Base-by-base conservation (phyloP, 2,888 invertebrate species). In the Papilio gigon region DNA sequence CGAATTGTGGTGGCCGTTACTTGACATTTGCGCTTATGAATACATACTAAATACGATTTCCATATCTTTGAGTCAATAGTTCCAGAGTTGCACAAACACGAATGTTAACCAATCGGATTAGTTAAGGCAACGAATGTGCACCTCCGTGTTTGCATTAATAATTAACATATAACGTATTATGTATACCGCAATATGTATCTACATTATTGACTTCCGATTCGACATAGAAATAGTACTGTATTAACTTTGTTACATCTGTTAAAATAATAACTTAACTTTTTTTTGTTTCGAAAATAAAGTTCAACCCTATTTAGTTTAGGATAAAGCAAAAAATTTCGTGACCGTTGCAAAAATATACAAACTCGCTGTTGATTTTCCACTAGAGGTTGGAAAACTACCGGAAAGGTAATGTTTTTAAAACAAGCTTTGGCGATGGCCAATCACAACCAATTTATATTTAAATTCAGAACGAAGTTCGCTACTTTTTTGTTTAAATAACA, bases 381-480 rank as follows among this genome's bases (percentile, higher is more conserved):
- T 27, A 53, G 27, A 27, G 53, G 14, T 53, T 27, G 27, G 47
- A 53, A 53, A 53, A 53, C 53, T 53, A 53, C 27, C 53, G 53
- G 53, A 53, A 53, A 53, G 53, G 53, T 56, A 58, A 69, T 71
- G 37, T 62, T 70, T 56, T 68, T 62, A 59, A 20, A 66, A 63
- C 65, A 63, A 61, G 17, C 30, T 30, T 56, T 30, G 30, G 17
- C 53, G 53, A 30, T n/a, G 30, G 53, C 27, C 53, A 53, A 53
- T 53, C 53, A 53, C 53, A 27, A 53, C 53, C 30, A 30, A 56
- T 56, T 56, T 56, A 17, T 30, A 27, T 56, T 56, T 56, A 56
- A 56, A 30, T 30, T 56, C 30, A 4, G 17, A 56, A 9, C 53
- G 9, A n/a, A 30, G 11, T 17, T 56, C 30, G n/a, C 14, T 25